Conservation (phyloP, 1,140 invertebrate species). For the Lasaia peninsularis region DNA sequence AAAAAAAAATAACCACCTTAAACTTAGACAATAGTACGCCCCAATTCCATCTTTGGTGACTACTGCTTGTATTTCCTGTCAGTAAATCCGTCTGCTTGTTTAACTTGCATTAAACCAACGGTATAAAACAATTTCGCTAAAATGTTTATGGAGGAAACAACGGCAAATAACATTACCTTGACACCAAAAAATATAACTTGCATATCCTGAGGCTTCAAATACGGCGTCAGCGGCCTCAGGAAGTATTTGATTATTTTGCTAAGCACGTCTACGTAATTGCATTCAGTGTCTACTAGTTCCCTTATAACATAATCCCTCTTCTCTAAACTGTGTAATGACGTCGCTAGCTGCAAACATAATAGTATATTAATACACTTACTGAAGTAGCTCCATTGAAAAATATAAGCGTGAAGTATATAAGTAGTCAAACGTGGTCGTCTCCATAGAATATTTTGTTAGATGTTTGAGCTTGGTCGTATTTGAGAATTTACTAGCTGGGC, state of each 20-base stretch:
- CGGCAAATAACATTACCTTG: constrained; percentile 79
- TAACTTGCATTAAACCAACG: not conserved
- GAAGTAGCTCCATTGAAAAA: constrained; percentile 11
- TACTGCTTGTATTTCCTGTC: too few species aligned
- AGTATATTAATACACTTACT: not conserved
- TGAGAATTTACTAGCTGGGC: too few species aligned
- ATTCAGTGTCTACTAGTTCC: constrained; percentile 97
- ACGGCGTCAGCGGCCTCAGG: constrained; percentile 84
- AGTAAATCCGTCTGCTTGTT: too few species aligned
- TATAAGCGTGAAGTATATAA: too few species aligned
- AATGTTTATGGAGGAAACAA: not conserved
- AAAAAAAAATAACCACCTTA: too few species aligned
- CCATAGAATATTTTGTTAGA: too few species aligned
- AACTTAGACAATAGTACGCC: too few species aligned
- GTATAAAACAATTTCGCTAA: not conserved
- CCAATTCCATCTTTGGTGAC: too few species aligned
- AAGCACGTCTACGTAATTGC: constrained; percentile 96
- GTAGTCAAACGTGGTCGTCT: too few species aligned
- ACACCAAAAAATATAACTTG: constrained; percentile 93
- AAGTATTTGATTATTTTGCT: constrained; percentile 91
- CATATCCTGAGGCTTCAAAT: constrained; percentile 86
- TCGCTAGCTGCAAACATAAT: constrained; percentile 73
- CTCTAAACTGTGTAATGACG: constrained; percentile 82
- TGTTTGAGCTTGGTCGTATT: too few species aligned
- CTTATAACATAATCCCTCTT: constrained; percentile 97